Base-by-base conservation (phyloP, 37 sponge, comb jelly and placozoan genomes). In the Hormiphora californensis region DNA sequence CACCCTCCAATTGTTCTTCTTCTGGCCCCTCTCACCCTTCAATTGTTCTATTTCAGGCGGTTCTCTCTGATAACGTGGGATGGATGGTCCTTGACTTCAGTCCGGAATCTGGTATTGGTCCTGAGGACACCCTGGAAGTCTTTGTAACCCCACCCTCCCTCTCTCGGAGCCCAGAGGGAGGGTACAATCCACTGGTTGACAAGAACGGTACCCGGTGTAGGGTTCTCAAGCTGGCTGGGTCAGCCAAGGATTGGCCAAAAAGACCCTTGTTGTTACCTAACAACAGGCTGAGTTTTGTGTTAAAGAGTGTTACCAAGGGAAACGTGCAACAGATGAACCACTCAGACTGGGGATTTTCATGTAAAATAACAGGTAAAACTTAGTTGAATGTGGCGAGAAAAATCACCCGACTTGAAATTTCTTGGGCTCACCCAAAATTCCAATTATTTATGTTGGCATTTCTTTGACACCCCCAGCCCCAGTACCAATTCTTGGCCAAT, bases 61-160 rank as follows among this genome's bases (percentile, higher is more conserved):
- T 91, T 39, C 90, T 95, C 59, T 36, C 91, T 7, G 89, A 90
- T 32, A 63, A 63, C 54, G 96, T 95, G 28, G 89, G 91, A 53
- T 95, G 96, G 96, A 93, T 95, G 93, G 92, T 85, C 3, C 68
- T 92, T 15, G 96, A 95, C 89, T 89, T 95, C 88, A 92, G 92
- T 44, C 89, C 92, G 7, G 73, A 89, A 55, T 86, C 88, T 63
- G 92, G 92, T 9, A 92, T 92, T 89, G 92, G 93, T 37, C 95
- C 81, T 73, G 81, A 73, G 4, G 81, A 73, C 44, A 43, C 28
- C 38, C 23, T 73, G 11, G 36, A 73, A 41, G 46, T 73, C 46
- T 73, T 36, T 46, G 35, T 73, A 22, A 36, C 32, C 59, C 23
- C 59, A 57, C 21, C 5, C 59, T 19, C 25, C 59, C 23, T 12